Base-by-base conservation (phyloP, 1,140 invertebrate species). In the Habropoda laboriosa region DNA sequence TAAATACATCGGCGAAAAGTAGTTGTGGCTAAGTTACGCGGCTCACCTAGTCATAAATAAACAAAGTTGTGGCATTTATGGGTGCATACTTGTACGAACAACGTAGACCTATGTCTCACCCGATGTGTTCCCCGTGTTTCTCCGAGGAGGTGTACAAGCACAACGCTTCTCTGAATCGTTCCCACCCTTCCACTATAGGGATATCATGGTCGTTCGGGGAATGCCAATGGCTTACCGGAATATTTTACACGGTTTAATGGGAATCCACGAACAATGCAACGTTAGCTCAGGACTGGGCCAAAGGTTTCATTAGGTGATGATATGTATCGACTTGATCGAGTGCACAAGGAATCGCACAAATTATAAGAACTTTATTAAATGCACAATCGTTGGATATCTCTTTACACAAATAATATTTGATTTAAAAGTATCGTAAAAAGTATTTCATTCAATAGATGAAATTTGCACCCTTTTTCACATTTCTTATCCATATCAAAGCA, bases 1-100 rank as follows among this genome's bases (percentile, higher is more conserved):
- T 90, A 90, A 90, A 90, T 90, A 87, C 66, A 89, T 89, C 81
- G 63, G 85, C 85, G 84, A 89, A 90, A 90, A 90, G 87, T 90
- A 87, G 89, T 85, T 87, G 74, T 73, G 72, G 61, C 73, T 88
- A 89, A 90, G 82, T 87, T 88, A 89, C 80, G 78, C 53, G 76
- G 78, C 77, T 73, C 61, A 57, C 49, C 71, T 66, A 38, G 53
- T 80, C 78, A 84, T 90, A 90, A 90, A 90, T 90, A 90, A 90
- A 79, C 71, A 87, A 90, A 90, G 81, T 90, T 89, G 84, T 87
- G 83, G 83, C 89, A 83, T 89, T 90, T 90, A 90, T 89, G 87
- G 79, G 73, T 79, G 81, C 88, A 85, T 88, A 87, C 85, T 83
- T 89, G 82, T 75, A 60, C 80, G 80, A 82, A 89, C 80, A 83